Evolutionary conservation across 1,140 invertebrate genomes (phyloP).

Genomic region (Drosophila sechellia): DNA sequence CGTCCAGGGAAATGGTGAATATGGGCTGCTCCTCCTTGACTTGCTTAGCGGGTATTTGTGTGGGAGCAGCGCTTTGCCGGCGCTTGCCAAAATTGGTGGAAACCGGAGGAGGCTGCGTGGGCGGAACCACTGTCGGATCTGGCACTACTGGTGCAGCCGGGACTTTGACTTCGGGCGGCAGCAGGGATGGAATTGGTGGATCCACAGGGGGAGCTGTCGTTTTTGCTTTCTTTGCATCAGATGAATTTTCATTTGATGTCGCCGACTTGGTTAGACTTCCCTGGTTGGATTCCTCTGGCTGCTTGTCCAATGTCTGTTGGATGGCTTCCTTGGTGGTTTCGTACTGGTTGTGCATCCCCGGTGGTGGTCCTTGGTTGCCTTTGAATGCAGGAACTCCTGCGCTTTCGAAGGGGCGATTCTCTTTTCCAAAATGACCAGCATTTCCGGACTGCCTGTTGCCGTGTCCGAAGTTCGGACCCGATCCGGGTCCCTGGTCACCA

Average conservation of each 20-base stretch:
- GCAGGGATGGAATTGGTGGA: not conserved
- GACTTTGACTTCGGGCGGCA: not conserved
- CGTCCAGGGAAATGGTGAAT: slow-evolving; percentile 61
- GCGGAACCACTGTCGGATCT: not conserved
- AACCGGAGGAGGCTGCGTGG: not conserved
- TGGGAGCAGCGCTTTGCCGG: slow-evolving; percentile 1
- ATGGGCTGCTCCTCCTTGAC: slow-evolving; percentile 43
- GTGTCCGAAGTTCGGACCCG: not conserved
- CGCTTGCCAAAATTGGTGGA: slow-evolving; percentile 44
- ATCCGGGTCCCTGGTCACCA: not conserved
- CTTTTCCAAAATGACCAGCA: not conserved
- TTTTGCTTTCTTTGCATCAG: not conserved
- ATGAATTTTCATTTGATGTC: not conserved
- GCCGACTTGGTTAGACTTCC: not conserved
- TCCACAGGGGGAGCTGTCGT: slow-evolving; percentile 5
- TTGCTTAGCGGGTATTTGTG: slow-evolving; percentile 33
- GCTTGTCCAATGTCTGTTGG: not conserved
- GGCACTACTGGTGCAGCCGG: not conserved
- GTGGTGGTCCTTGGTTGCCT: not conserved
- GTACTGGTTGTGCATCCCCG: not conserved
- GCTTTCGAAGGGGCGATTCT: not conserved
- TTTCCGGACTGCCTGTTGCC: not conserved
- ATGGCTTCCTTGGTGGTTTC: slow-evolving; percentile 2
- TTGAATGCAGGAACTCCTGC: not conserved
- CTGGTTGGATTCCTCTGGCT: no score